These are phyloP conservation scores for Pollachius pollachius DNA, from an alignment of 2,113 vertebrate genomes.

Conservation along the genomic window DNA sequence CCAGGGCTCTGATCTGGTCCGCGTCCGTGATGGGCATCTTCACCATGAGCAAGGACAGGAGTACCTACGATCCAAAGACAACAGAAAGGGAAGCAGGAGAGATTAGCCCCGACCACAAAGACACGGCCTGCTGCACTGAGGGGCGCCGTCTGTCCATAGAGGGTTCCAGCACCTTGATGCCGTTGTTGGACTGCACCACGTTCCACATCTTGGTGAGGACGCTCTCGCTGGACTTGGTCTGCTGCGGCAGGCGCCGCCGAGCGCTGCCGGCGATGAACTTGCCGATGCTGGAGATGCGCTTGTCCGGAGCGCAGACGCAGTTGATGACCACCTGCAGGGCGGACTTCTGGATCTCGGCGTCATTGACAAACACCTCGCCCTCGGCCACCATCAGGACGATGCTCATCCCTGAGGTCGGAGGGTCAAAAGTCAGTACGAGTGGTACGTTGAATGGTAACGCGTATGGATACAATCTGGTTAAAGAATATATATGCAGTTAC, in stretches of 20 bases:
- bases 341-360: slow-evolving; percentile 98
- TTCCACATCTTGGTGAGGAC: slow-evolving; percentile 98
- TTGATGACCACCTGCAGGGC: slow-evolving; percentile 98
- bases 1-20: slow-evolving; percentile 91
- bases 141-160: no score
- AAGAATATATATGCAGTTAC: no score
- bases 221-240: slow-evolving; percentile 85
- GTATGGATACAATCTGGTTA: no score
- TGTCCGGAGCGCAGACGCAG: slow-evolving; percentile 95
- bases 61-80: slow-evolving; percentile 61
- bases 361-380: slow-evolving; percentile 96
- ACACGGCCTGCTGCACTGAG: background rate
- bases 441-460: background rate
- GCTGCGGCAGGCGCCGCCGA: slow-evolving; percentile 87
- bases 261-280: slow-evolving; percentile 95
- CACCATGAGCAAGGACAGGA: slow-evolving; percentile 89
- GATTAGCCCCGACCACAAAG: background rate
- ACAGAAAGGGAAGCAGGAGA: background rate
- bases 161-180: slow-evolving; percentile 83
- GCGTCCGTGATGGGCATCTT: slow-evolving; percentile 99
- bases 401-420: slow-evolving; percentile 82
- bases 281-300: slow-evolving; percentile 93
- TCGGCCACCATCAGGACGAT: slow-evolving; percentile 97
- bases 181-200: slow-evolving; percentile 97
- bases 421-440: background rate